Base-by-base conservation (phyloP, 2,113 vertebrate species). In the Trematomus loennbergii region DNA sequence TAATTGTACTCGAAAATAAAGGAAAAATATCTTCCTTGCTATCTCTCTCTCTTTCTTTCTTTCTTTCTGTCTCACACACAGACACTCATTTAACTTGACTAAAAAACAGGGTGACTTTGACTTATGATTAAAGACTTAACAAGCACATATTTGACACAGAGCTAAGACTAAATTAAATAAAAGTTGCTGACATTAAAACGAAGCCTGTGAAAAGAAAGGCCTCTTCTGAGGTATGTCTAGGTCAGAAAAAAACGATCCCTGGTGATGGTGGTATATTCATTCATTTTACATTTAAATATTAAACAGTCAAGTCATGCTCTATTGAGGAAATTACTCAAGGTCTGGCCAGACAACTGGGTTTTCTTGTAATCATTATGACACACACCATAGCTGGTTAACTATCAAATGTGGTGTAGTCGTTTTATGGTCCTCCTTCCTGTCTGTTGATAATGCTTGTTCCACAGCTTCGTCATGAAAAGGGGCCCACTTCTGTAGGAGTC, bases 361-460 rank as follows among this genome's bases (percentile, higher is more conserved):
- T 76, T 82, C 72, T 67, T 65, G 60, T 60, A 89, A 72, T 49
- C 54, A 62, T 79, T 83, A 82, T 87, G 72, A 80, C 62, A 85
- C 83, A 85, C 70, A 85, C 73, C 75, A 67, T 46, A 87, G 89
- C 72, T 82, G 78, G 77, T 82, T 85, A 89, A 84, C 82, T 88
- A 79, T 82, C 86, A 89, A 83, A 67, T 86, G 75, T 72, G 67
- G 87, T 68, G 45, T 61, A 77, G 76, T 78, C 62, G 70, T 88
- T 89, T 89, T 80, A 87, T 68, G 67, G 79, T 60, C 70, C 79
- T 65, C 71, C 70, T 75, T 81, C 76, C 78, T 72, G 68, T 80
- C 69, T 87, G 80, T 53, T 77, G 74, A 79, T 82, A 81, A 82
- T 80, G 76, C 75, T 78, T 81, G 83, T 75, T 87, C 76, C 60